Conservation (phyloP, 2,113 vertebrate genomes). For the Pavo muticus region DNA sequence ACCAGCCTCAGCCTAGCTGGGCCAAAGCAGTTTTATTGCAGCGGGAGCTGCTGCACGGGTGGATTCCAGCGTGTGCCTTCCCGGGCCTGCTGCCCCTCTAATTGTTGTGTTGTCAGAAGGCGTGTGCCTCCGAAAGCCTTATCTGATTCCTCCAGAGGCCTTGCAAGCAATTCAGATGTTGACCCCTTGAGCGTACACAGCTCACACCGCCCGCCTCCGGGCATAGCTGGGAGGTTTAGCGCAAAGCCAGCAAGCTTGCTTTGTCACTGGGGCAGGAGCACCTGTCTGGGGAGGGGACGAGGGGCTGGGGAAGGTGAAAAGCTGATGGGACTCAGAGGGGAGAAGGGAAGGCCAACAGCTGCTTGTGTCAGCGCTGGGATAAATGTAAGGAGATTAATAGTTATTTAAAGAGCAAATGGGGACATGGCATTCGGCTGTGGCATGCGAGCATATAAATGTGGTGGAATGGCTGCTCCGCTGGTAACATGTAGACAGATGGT, state of each 20-base stretch:
- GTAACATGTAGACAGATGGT: constrained; percentile 75
- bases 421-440: constrained; percentile 83
- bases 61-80: constrained; percentile 63
- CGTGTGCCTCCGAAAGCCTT: constrained; percentile 78
- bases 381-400: constrained; percentile 90
- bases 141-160: constrained; percentile 75
- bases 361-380: constrained; percentile 84
- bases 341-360: constrained; percentile 81
- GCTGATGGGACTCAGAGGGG: neutral
- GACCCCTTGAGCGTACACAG: constrained; percentile 80
- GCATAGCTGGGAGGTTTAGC: constrained; percentile 45
- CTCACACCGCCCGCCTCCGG: constrained; percentile 48
- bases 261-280: constrained; percentile 69
- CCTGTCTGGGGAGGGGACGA: constrained; percentile 69
- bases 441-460: constrained; percentile 86
- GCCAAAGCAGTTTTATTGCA: constrained; percentile 40
- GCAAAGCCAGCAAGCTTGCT: neutral
- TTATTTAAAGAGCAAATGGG: constrained; percentile 86
- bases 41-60: neutral
- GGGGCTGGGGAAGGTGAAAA: constrained; percentile 27
- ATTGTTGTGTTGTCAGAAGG: constrained; percentile 84
- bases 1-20: neutral
- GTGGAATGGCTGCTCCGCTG: constrained; percentile 78
- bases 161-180: constrained; percentile 73
- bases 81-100: constrained; percentile 77